Evolutionary conservation across 2,888 invertebrate genomes (phyloP).

Genomic region (Biston stratarius): DNA sequence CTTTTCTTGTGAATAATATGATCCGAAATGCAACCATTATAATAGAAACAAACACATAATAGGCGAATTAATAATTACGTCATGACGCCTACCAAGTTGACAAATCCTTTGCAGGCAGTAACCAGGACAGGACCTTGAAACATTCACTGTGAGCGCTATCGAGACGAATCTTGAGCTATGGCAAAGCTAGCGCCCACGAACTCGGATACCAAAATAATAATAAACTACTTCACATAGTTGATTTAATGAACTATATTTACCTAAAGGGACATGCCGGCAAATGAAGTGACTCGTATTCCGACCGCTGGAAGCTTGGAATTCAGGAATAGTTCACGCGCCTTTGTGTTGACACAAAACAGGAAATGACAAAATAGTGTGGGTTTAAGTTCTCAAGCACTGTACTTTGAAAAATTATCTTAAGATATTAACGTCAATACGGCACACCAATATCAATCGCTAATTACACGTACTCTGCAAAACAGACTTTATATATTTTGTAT

Average conservation of each 20-base stretch:
- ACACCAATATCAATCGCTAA: not conserved
- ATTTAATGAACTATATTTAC: constrained; percentile 17
- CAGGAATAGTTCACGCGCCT: constrained; percentile 3
- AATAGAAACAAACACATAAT: constrained; percentile 28
- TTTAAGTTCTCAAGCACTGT: not conserved
- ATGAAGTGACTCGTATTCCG: constrained; percentile 1
- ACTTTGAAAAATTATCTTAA: not conserved
- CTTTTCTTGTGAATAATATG: not conserved
- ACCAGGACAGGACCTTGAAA: constrained; percentile 84
- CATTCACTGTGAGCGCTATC: constrained; percentile 81
- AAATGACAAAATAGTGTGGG: not conserved
- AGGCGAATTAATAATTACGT: constrained; percentile 65
- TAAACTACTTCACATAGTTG: constrained; percentile 25
- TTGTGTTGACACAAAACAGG: constrained; percentile 4
- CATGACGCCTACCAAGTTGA: constrained; percentile 77
- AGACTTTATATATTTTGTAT: constrained; percentile 4
- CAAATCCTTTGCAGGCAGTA: constrained; percentile 81
- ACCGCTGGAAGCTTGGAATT: not conserved
- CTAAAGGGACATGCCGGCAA: constrained; percentile 3
- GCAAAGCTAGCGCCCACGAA: constrained; percentile 74
- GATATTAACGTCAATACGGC: not conserved
- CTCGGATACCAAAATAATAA: constrained; percentile 52
- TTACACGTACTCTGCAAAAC: not conserved
- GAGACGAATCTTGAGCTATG: constrained; percentile 78
- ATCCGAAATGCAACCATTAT: constrained; percentile 8